Evolutionary conservation across 2,888 invertebrate species (phyloP).

Genomic region (Lepidochrysops patricia): DNA sequence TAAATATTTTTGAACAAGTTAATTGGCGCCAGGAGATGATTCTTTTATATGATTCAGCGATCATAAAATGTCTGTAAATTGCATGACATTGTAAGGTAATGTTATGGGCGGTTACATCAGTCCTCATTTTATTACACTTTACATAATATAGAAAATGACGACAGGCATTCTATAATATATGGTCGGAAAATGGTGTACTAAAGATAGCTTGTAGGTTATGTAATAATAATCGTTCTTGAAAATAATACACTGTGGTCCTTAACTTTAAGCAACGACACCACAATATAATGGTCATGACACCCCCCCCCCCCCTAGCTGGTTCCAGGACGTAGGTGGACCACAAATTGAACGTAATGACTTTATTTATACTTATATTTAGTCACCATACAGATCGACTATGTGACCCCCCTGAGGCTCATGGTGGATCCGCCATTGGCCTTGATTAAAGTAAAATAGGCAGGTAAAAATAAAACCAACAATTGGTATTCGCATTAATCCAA

Average conservation of each 20-base stretch:
- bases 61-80: neutral
- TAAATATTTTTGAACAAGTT: neutral
- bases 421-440: neutral
- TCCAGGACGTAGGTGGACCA: too few species aligned
- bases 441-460: neutral
- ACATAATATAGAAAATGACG: neutral
- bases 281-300: too few species aligned
- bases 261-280: neutral
- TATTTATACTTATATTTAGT: too few species aligned
- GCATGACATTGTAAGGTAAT: neutral
- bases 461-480: slow-evolving; percentile 50
- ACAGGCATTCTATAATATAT: neutral
- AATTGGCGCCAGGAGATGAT: neutral
- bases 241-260: neutral
- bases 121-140: neutral
- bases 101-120: neutral
- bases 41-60: neutral
- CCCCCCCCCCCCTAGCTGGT: too few species aligned
- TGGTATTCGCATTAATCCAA: slow-evolving; percentile 67
- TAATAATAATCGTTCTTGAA: neutral
- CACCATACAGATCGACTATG: too few species aligned
- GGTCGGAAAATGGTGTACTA: neutral
- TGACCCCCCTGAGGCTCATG: too few species aligned
- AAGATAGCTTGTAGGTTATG: neutral
- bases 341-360: too few species aligned